phyloP scores from a whole-genome alignment of 1,140 invertebrate genomes.

The Thaumatotibia leucotreta region DNA sequence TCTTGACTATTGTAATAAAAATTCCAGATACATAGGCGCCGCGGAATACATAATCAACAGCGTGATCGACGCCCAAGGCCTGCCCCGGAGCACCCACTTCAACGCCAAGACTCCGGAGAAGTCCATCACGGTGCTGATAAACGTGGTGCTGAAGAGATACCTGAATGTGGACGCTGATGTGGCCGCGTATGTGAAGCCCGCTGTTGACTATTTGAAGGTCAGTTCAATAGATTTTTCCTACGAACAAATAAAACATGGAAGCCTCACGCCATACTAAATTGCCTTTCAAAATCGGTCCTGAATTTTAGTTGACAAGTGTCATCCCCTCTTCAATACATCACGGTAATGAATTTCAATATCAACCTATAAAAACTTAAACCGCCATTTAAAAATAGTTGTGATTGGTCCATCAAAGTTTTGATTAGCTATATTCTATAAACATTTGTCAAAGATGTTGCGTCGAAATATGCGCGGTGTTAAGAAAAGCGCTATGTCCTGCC shows the following conservation, averaged over 20 bases:
- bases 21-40: slow-evolving; percentile 81
- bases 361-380: too few relatives aligned
- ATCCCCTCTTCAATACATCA: neutral
- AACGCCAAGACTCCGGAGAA: slow-evolving; percentile 82
- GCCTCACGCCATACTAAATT: too few relatives aligned
- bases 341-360: too few relatives aligned
- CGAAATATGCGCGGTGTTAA: too few relatives aligned
- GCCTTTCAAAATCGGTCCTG: too few relatives aligned
- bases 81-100: slow-evolving; percentile 83
- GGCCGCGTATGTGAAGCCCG: slow-evolving; percentile 84
- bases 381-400: too few relatives aligned
- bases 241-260: too few relatives aligned
- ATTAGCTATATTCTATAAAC: too few relatives aligned
- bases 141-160: slow-evolving; percentile 82
- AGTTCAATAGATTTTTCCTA: neutral
- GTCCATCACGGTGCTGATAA: slow-evolving; percentile 80
- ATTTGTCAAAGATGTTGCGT: too few relatives aligned
- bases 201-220: slow-evolving; percentile 82
- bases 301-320: too few relatives aligned
- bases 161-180: slow-evolving; percentile 84
- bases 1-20: slow-evolving; percentile 19
- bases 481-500: too few relatives aligned
- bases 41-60: slow-evolving; percentile 85
- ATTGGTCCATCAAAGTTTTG: too few relatives aligned
- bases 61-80: slow-evolving; percentile 85